These are phyloP conservation scores for Hypocryptadius cinnamomeus DNA, from an alignment of 2,113 vertebrate species.

Conservation along the genomic window DNA sequence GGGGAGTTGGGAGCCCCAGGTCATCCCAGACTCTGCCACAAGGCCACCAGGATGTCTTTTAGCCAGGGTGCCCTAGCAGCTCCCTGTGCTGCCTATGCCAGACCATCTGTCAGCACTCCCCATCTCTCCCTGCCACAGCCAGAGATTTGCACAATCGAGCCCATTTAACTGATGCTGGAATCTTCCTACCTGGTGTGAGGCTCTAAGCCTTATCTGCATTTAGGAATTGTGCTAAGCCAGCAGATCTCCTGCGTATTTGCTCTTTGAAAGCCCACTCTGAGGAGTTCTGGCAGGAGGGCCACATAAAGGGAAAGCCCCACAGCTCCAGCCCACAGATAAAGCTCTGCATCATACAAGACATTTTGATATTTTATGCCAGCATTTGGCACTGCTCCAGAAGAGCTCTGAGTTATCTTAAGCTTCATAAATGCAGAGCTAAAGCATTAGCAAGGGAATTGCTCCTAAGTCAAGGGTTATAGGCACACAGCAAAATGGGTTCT, in stretches of 20 bases:
- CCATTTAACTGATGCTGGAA: constrained; percentile 26
- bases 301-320: constrained; percentile 31
- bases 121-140: constrained; percentile 15
- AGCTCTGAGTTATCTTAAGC: constrained; percentile 61
- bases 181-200: constrained; percentile 44
- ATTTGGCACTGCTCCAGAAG: constrained; percentile 31
- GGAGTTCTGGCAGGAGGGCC: constrained; percentile 11
- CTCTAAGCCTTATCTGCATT: constrained; percentile 50
- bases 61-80: neutral
- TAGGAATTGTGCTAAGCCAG: constrained; percentile 32
- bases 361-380: constrained; percentile 31
- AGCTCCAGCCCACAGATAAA: constrained; percentile 55
- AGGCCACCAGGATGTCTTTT: neutral
- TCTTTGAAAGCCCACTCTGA: constrained; percentile 9
- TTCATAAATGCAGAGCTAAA: constrained; percentile 29
- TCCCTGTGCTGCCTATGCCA: neutral
- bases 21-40: neutral
- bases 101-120: constrained; percentile 35
- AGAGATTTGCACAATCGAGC: constrained; percentile 29
- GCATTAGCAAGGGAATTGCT: constrained; percentile 30
- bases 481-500: neutral
- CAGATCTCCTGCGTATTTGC: constrained; percentile 7
- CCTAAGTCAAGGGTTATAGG: constrained; percentile 12
- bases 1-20: neutral
- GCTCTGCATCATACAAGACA: constrained; percentile 8